phyloP scores from a whole-genome alignment of 2,113 vertebrate genomes.

The Chelonoidis abingdonii region DNA sequence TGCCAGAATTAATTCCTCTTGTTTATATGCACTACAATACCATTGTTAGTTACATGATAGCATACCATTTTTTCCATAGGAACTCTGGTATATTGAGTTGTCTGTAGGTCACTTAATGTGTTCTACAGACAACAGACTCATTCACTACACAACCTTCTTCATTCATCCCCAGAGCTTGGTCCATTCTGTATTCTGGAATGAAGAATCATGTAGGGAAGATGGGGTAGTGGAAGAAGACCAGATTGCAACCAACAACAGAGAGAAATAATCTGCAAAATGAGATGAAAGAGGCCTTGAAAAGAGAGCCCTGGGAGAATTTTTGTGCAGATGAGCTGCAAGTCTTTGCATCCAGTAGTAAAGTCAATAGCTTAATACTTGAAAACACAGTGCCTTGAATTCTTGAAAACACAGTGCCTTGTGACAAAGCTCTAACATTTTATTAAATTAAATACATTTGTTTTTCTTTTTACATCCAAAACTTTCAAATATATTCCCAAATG shows the following conservation, averaged over 20 bases:
- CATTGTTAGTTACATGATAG: background rate
- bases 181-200: slow-evolving; percentile 12
- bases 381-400: slow-evolving; percentile 5
- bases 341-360: background rate
- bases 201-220: background rate
- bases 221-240: background rate
- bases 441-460: background rate
- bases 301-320: background rate
- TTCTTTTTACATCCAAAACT: background rate
- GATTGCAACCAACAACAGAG: background rate
- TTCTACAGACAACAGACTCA: background rate
- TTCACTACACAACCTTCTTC: background rate
- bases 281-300: slow-evolving; percentile 17
- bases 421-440: slow-evolving; percentile 8
- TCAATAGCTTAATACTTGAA: slow-evolving; percentile 8
- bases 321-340: background rate
- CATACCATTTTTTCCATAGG: background rate
- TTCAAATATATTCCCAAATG: slow-evolving; percentile 10
- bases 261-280: background rate
- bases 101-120: background rate
- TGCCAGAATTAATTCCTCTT: background rate
- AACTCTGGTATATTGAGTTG: background rate
- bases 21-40: background rate
- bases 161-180: background rate
- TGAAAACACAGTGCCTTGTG: slow-evolving; percentile 7